phyloP scores from a whole-genome alignment of 1,140 invertebrate genomes.

The Tetranychus cinnabarinus region DNA sequence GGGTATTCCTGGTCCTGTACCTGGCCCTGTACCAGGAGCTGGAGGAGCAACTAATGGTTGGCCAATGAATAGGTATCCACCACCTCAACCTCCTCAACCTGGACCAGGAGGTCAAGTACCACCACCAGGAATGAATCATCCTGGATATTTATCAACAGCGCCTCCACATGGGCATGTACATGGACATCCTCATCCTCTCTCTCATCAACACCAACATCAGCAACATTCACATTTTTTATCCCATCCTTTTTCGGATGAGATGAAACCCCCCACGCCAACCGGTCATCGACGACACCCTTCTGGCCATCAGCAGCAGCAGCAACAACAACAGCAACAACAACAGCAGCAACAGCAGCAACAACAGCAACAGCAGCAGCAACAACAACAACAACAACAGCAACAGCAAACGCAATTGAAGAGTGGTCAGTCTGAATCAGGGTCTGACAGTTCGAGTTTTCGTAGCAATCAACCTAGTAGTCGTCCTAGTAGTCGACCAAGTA shows the following conservation, averaged over 20 bases:
- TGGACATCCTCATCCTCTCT: neutral
- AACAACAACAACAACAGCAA: neutral
- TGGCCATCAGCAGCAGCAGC: conserved; percentile 1
- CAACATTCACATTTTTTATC: neutral
- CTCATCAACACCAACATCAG: conserved; percentile 9
- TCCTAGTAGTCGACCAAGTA: neutral
- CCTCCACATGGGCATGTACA: neutral
- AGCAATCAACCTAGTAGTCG: neutral
- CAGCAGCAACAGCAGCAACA: neutral
- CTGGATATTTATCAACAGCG: neutral
- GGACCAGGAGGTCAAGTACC: neutral
- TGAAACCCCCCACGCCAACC: neutral
- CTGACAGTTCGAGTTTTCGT: neutral
- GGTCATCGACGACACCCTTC: neutral
- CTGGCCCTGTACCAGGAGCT: neutral
- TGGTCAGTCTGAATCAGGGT: neutral
- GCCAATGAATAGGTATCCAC: conserved; percentile 4
- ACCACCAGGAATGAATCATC: neutral
- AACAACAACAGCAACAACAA: neutral
- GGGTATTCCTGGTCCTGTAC: neutral
- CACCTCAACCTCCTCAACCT: conserved; percentile 1
- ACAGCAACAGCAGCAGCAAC: too few species aligned
- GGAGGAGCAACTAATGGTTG: conserved; percentile 2
- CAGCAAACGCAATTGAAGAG: neutral
- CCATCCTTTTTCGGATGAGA: neutral